phyloP scores from a whole-genome alignment of 2,797 vertebrate genomes.

The Gallinago solitaria region DNA sequence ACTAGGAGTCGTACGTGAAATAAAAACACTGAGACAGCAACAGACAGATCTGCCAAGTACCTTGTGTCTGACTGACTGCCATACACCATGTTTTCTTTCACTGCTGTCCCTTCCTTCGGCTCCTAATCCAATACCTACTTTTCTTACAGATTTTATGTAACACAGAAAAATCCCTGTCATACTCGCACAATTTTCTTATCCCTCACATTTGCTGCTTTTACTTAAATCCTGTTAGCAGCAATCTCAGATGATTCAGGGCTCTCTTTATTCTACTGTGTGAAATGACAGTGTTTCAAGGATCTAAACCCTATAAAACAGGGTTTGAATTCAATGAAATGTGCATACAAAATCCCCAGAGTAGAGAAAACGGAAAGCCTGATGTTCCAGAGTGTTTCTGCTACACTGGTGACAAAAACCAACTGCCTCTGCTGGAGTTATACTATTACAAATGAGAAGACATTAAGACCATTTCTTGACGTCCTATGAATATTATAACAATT shows the following conservation, averaged over 20 bases:
- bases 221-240: not conserved
- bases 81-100: not conserved
- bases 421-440: not conserved
- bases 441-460: not conserved
- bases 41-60: not conserved
- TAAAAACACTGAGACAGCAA: not conserved
- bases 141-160: not conserved
- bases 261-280: not conserved
- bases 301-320: not conserved
- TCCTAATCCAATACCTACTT: not conserved
- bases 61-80: not conserved
- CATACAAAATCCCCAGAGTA: not conserved
- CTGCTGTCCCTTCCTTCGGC: not conserved
- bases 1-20: not conserved
- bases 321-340: not conserved
- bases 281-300: not conserved
- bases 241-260: not conserved
- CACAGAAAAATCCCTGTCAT: not conserved
- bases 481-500: not conserved
- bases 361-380: not conserved
- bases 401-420: not conserved
- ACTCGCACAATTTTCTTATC: not conserved
- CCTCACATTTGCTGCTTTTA: not conserved
- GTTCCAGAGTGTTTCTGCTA: not conserved
- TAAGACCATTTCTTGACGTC: not conserved